phyloP scores from a whole-genome alignment of 1,140 invertebrate species.

The Medauroidea extradentata region DNA sequence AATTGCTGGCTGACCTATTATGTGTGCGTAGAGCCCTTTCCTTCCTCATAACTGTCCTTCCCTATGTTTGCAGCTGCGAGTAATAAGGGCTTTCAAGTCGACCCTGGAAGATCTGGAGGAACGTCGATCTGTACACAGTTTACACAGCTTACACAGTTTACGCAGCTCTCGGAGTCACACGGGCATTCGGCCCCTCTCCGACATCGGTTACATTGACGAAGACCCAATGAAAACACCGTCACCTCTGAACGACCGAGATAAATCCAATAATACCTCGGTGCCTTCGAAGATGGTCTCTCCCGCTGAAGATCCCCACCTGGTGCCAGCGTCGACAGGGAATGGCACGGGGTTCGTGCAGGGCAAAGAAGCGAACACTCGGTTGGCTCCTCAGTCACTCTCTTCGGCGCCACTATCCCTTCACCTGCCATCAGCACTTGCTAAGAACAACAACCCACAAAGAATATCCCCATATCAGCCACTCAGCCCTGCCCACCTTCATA shows the following conservation, averaged over 20 bases:
- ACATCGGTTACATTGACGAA: conserved; percentile 91
- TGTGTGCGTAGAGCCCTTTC: conserved; percentile 24
- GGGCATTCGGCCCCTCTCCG: conserved; percentile 69
- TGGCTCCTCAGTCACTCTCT: conserved; percentile 1
- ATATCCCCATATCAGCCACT: conserved; percentile 22
- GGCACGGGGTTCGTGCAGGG: conserved; percentile 3
- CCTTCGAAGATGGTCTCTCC: conserved; percentile 36
- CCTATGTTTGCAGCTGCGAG: conserved; percentile 94
- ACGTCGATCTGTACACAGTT: conserved; percentile 94
- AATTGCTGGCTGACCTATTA: conserved; percentile 19
- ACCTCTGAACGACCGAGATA: conserved; percentile 50
- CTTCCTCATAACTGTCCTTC: conserved; percentile 37
- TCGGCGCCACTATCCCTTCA: conserved; percentile 6
- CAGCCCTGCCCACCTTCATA: conserved; percentile 21
- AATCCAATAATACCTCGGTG: conserved; percentile 35
- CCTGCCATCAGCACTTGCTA: conserved; percentile 8
- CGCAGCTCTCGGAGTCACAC: conserved; percentile 80
- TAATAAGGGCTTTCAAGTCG: conserved; percentile 99
- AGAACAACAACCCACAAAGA: conserved; percentile 18
- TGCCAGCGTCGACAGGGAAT: conserved; percentile 33
- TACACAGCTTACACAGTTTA: conserved; percentile 92
- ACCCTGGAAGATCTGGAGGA: conserved; percentile 99
- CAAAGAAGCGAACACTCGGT: conserved; percentile 11
- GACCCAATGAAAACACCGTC: conserved; percentile 63
- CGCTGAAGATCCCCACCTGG: conserved; percentile 39